These are phyloP conservation scores for Isichthys henryi DNA, from an alignment of 2,113 vertebrate species.

Conservation along the genomic window DNA sequence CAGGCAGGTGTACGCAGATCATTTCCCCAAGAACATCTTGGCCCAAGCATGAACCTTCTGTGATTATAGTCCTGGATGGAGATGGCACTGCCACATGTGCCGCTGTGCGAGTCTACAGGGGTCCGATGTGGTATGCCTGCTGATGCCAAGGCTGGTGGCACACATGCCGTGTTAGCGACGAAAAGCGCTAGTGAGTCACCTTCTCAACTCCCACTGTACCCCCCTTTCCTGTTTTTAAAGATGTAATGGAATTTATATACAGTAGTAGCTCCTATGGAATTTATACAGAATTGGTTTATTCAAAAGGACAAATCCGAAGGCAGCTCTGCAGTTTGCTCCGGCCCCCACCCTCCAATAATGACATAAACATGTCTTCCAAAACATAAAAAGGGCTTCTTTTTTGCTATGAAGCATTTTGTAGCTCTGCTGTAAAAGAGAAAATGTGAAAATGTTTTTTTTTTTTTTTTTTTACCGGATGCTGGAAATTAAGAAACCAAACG, in stretches of 20 bases:
- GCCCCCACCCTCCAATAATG: neutral
- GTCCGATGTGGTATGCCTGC: neutral
- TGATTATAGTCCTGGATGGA: conserved; percentile 19
- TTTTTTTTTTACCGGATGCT: neutral
- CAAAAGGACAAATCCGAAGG: neutral
- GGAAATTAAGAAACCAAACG: neutral
- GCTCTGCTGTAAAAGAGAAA: neutral
- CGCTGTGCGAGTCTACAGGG: neutral
- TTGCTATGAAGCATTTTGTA: neutral
- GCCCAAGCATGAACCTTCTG: conserved; percentile 9
- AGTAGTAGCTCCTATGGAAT: neutral
- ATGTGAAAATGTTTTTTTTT: neutral
- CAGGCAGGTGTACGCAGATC: conserved; percentile 36
- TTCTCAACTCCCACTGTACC: neutral
- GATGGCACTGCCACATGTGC: conserved; percentile 29
- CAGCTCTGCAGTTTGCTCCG: neutral
- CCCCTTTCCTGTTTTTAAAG: neutral
- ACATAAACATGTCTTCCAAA: conserved; percentile 2
- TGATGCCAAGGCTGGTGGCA: neutral
- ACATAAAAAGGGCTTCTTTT: neutral
- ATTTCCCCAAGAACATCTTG: conserved; percentile 26
- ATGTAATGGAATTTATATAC: neutral
- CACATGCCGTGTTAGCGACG: neutral
- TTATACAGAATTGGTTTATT: neutral
- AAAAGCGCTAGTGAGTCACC: neutral